phyloP scores from a whole-genome alignment of 2,888 invertebrate species.

The Diloba caeruleocephala region DNA sequence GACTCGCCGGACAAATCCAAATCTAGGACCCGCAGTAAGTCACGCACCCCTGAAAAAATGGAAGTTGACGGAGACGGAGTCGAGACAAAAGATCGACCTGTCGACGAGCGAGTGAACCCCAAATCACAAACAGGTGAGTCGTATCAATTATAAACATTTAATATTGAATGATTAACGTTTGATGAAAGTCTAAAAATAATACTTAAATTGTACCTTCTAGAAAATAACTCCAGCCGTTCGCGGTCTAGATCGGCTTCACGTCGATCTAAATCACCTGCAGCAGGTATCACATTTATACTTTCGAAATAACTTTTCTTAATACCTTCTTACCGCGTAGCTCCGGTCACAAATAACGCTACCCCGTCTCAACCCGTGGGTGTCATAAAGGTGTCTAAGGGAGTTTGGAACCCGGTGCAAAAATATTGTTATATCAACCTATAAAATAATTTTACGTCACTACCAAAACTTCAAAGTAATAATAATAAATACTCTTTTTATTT shows the following conservation, averaged over 20 bases:
- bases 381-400: no score
- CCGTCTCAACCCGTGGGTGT: no score
- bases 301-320: no score
- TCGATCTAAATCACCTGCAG: slow-evolving; percentile 39
- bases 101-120: slow-evolving; percentile 49
- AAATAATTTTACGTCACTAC: no score
- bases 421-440: no score
- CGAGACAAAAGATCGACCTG: slow-evolving; percentile 36
- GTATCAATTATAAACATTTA: neutral
- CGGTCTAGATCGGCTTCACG: slow-evolving; percentile 62
- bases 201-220: slow-evolving; percentile 30
- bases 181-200: no score
- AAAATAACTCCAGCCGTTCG: slow-evolving; percentile 58
- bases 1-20: slow-evolving; percentile 16
- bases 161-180: neutral
- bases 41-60: slow-evolving; percentile 60
- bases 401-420: no score
- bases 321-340: no score
- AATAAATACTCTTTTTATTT: slow-evolving; percentile 5
- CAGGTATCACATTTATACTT: slow-evolving; percentile 20
- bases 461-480: neutral
- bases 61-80: slow-evolving; percentile 54
- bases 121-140: slow-evolving; percentile 54
- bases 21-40: slow-evolving; percentile 42
- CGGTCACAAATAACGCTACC: no score